Evolutionary conservation across 1,140 invertebrate species (phyloP).

Genomic region (Eciton burchellii): DNA sequence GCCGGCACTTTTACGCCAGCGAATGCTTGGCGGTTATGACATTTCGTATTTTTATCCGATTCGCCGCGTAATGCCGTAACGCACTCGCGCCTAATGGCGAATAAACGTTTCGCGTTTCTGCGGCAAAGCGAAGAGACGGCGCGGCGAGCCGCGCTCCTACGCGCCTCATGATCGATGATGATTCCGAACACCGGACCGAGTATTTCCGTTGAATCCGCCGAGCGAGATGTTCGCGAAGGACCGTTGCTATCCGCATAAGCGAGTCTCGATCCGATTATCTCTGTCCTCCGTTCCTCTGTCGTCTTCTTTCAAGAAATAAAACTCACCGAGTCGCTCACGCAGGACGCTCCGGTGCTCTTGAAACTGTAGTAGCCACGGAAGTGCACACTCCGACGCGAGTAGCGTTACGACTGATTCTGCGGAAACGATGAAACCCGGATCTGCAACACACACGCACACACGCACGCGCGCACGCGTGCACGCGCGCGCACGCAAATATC

Average conservation of each 20-base stretch:
- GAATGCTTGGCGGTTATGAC: constrained; percentile 8
- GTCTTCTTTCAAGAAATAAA: neutral
- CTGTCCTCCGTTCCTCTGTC: too few relatives aligned
- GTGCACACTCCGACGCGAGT: neutral
- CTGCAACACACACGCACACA: neutral
- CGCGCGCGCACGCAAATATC: too few relatives aligned
- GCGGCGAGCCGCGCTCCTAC: too few relatives aligned
- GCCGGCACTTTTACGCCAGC: neutral
- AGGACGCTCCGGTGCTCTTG: neutral
- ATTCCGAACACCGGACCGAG: too few relatives aligned
- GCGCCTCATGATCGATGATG: too few relatives aligned
- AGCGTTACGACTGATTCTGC: constrained; percentile 20
- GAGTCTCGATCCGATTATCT: neutral
- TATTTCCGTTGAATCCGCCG: too few relatives aligned
- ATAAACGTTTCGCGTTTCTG: neutral
- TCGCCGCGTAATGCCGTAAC: neutral
- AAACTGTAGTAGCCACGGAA: neutral
- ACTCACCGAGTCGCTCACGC: constrained; percentile 33
- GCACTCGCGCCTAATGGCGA: neutral
- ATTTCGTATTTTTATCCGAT: constrained; percentile 47
- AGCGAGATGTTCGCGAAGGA: neutral
- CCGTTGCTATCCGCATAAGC: too few relatives aligned
- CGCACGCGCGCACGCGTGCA: too few relatives aligned
- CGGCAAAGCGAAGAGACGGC: too few relatives aligned
- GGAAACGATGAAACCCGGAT: constrained; percentile 29